A percentile compares a stretch with the other conserved stretches of the same genome.
Evolutionary conservation across 2,797 vertebrate genomes (phyloP).

Genomic region (Mus spretus): DNA sequence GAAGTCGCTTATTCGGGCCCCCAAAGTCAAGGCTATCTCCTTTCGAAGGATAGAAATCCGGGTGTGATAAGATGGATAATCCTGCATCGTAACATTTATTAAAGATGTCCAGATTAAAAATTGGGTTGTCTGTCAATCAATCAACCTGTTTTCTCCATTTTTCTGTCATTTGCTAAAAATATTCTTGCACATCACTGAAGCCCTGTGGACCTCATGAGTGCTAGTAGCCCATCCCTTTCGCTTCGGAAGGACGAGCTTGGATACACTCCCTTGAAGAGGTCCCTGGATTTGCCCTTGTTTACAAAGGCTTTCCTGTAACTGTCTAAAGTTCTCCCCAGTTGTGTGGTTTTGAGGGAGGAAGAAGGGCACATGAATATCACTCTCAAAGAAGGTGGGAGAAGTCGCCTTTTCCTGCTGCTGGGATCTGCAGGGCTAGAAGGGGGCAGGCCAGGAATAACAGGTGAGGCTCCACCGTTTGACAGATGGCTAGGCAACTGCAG

Average conservation of each 20-base stretch:
- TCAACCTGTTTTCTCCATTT: constrained; percentile 68
- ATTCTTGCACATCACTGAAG: constrained; percentile 1
- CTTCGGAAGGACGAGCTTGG: constrained; percentile 51
- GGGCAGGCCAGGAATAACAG: not conserved
- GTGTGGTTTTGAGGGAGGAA: constrained; percentile 3
- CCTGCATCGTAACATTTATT: constrained; percentile 73
- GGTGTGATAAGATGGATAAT: constrained; percentile 78
- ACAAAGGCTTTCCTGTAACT: constrained; percentile 34
- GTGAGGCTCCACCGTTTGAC: not conserved
- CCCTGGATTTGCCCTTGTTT: constrained; percentile 66
- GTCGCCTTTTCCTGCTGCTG: not conserved
- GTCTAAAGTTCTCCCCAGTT: not conserved
- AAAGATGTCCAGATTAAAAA: constrained; percentile 84
- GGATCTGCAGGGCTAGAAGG: not conserved
- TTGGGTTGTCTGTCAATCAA: constrained; percentile 76
- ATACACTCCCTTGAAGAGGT: not conserved
- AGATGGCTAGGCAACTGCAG: not conserved
- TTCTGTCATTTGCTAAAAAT: constrained; percentile 72
- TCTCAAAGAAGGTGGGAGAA: not conserved
- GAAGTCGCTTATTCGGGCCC: constrained; percentile 33
- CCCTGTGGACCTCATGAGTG: constrained; percentile 36
- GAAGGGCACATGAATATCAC: not conserved
- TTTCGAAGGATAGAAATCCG: constrained; percentile 73
- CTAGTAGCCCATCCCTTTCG: not conserved
- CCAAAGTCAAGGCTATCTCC: constrained; percentile 71